phyloP scores from a whole-genome alignment of 1,140 invertebrate species.

The Danaus melanippus region DNA sequence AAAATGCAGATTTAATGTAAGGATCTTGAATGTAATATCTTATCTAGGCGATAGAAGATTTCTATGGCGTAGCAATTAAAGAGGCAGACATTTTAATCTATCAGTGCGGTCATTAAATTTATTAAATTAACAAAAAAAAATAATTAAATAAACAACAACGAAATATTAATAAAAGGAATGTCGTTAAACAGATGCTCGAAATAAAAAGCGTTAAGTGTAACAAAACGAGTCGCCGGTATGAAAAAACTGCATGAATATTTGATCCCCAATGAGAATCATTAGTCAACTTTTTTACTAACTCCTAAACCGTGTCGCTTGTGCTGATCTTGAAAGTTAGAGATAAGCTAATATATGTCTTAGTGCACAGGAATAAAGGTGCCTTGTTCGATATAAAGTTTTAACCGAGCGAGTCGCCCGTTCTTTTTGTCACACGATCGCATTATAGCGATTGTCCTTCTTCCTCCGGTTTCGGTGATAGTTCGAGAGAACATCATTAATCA shows the following conservation, averaged over 20 bases:
- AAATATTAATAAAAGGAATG: conserved; percentile 36
- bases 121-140: conserved; percentile 26
- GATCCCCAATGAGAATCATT: conserved; percentile 68
- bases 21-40: conserved; percentile 6
- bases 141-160: conserved; percentile 34
- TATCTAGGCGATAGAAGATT: too few species aligned
- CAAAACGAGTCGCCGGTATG: conserved; percentile 50
- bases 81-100: too few species aligned
- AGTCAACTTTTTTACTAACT: conserved; percentile 63
- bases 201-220: conserved; percentile 67
- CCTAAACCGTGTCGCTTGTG: conserved; percentile 1
- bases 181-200: conserved; percentile 58
- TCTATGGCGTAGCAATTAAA: too few species aligned
- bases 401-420: conserved; percentile 6
- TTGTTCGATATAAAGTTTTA: neutral
- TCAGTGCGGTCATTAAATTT: neutral
- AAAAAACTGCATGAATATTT: conserved; percentile 66
- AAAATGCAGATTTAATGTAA: conserved; percentile 7
- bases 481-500: conserved; percentile 63
- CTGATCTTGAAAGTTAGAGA: neutral
- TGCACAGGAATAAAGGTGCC: conserved; percentile 11
- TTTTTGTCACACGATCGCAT: conserved; percentile 41
- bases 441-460: conserved; percentile 53
- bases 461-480: conserved; percentile 50
- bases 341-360: conserved; percentile 21